Base-by-base conservation (phyloP, 1,140 invertebrate species). In the Sycobia sp. region DNA sequence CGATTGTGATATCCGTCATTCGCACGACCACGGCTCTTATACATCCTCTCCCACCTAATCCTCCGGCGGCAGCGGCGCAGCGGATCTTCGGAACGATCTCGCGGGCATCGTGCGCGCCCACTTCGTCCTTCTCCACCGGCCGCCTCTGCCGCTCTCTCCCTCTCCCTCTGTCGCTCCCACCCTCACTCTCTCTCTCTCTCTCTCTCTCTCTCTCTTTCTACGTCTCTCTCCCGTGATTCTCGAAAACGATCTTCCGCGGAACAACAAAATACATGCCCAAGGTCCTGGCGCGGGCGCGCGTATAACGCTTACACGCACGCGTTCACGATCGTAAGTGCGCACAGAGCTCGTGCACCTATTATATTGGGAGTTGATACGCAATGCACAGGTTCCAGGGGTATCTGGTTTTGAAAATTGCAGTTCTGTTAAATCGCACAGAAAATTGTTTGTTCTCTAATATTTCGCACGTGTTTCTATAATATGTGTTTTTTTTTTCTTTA, bases 181-280 rank as follows among this genome's bases (percentile, higher is more conserved):
- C n/a, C 4, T 9, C 47, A n/a, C 25, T 47, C 25, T 47, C 44
- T 47, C 3, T n/a, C 23, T 47, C 23, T 47, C 14, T 16, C 3
- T 41, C 39, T 41, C 16, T 41, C 39, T 41, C 39, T 2, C 39
- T 38, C 4, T 38, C 4, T 38, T n/a, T 38, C 3, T 38, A 3
- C 25, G 9, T 46, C 5, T 14, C 55, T 25, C 55, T 29, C 47
- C 1, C 43, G n/a, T 29, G 4, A 53, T 53, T 61, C 58, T 61
- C 20, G 49, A 61, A 61, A 61, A 61, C 49, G 49, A 36, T 54
- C 41, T 41, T 62, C 53, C 43, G 27, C 25, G 54, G 53, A 61
- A 62, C 51, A 47, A 47, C 43, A 49, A 62, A 54, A 56, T 50
- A n/a, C n/a, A n/a, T n/a, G 1, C 23, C 36, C 61, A 62, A 62